Percentiles rank a stretch among this genome's conserved stretches.
phyloP scores from a whole-genome alignment of 2,797 vertebrate species.

The Enteromius trimaculatus region DNA sequence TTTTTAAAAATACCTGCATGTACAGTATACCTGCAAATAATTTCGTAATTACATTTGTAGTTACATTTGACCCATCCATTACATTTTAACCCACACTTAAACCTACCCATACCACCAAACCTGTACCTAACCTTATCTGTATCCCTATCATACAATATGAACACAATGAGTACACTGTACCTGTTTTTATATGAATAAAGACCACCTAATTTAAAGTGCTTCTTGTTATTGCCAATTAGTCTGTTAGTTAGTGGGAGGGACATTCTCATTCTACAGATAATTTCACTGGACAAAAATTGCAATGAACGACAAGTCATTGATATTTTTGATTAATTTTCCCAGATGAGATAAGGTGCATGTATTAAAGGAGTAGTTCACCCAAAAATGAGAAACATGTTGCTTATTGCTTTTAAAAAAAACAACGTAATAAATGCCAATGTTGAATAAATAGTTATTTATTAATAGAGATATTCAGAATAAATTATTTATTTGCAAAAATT shows the following conservation, averaged over 20 bases:
- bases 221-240: neutral
- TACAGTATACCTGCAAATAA: neutral
- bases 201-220: neutral
- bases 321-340: neutral
- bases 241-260: neutral
- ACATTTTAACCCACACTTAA: neutral
- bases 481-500: neutral
- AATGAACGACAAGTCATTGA: neutral
- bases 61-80: neutral
- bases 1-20: neutral
- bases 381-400: neutral
- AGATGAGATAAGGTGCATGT: neutral
- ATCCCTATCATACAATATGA: neutral
- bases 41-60: neutral
- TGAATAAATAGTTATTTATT: neutral
- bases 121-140: neutral
- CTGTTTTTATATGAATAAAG: neutral
- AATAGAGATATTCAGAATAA: neutral
- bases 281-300: neutral
- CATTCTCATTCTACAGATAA: neutral
- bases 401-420: neutral
- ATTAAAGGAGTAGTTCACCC: too few relatives aligned
- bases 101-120: neutral
- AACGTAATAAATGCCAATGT: neutral
- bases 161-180: neutral